A percentile compares a stretch with the other conserved stretches of the same genome.
phyloP scores from a whole-genome alignment of 2,888 invertebrate species.

The Thymelicus sylvestris region DNA sequence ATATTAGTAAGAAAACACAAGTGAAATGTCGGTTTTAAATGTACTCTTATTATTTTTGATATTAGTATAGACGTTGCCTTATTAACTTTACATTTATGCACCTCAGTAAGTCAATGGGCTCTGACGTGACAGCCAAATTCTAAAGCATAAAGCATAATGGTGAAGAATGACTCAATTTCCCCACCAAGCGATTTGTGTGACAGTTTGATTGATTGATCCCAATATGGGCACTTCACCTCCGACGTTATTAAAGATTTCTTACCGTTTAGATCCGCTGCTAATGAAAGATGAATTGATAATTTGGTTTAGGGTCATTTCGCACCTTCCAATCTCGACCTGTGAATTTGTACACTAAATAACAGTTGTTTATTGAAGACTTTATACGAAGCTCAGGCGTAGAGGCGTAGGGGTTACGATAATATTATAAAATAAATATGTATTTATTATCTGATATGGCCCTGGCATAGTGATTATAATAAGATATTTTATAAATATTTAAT shows the following conservation, averaged over 20 bases:
- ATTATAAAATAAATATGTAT: too few relatives aligned
- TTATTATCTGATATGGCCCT: too few relatives aligned
- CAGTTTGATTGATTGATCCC: conserved; percentile 57
- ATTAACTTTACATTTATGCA: conserved; percentile 27
- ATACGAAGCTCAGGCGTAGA: neutral
- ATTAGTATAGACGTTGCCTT: conserved; percentile 14
- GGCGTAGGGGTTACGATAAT: neutral
- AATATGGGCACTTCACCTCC: conserved; percentile 31
- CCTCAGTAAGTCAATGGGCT: conserved; percentile 33
- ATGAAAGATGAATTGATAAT: conserved; percentile 35
- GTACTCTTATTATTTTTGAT: neutral
- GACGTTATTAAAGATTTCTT: conserved; percentile 39
- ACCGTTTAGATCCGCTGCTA: conserved; percentile 39
- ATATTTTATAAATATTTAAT: too few relatives aligned
- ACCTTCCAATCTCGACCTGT: conserved; percentile 11
- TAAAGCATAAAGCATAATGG: conserved; percentile 50
- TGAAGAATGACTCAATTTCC: conserved; percentile 63
- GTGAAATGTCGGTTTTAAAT: too few relatives aligned
- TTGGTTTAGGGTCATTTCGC: conserved; percentile 7
- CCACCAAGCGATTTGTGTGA: conserved; percentile 48
- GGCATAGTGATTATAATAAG: too few relatives aligned
- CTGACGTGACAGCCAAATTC: conserved; percentile 37
- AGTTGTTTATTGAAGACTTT: neutral
- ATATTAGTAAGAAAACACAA: too few relatives aligned
- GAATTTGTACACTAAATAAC: conserved; percentile 2